Evolutionary conservation across 37 sponge, comb jelly and placozoan species (phyloP).

Genomic region (Cladorhizidae sp.): DNA sequence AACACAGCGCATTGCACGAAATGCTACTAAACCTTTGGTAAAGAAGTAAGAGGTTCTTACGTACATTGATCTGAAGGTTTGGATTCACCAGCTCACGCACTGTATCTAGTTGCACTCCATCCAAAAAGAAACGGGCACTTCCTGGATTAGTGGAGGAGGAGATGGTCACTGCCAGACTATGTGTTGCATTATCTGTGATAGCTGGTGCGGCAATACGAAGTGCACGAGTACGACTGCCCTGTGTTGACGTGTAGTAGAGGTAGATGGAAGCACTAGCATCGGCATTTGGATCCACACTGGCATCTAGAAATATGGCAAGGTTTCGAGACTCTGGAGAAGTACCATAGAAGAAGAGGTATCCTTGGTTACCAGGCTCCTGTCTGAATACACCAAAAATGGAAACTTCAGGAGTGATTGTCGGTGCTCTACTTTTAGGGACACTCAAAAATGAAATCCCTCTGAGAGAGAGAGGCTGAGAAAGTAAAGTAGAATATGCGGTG

Average conservation of each 20-base stretch:
- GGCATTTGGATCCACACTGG: not conserved
- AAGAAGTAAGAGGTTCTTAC: too few relatives aligned
- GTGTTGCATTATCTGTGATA: not conserved
- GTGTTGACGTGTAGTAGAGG: constrained; percentile 49
- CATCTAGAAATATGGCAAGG: constrained; percentile 58
- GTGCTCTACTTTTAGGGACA: constrained; percentile 37
- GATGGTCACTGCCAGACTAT: constrained; percentile 18
- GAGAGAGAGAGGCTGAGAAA: constrained; percentile 29
- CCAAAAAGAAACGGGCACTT: constrained; percentile 44
- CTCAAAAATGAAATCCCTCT: constrained; percentile 39
- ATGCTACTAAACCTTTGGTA: too few relatives aligned
- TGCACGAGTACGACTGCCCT: not conserved
- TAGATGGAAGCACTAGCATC: not conserved
- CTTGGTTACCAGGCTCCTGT: constrained; percentile 51
- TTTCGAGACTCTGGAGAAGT: constrained; percentile 42
- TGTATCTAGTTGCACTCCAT: constrained; percentile 12
- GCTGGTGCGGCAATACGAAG: not conserved
- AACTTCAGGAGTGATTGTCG: constrained; percentile 26
- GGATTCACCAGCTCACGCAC: constrained; percentile 3
- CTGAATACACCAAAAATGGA: constrained; percentile 58
- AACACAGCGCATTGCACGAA: not conserved
- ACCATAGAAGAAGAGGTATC: constrained; percentile 70
- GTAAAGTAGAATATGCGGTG: constrained; percentile 39
- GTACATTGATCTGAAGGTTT: constrained; percentile 24
- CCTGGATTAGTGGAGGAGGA: not conserved